phyloP scores from a whole-genome alignment of 2,888 invertebrate species.

The Volucella inanis region DNA sequence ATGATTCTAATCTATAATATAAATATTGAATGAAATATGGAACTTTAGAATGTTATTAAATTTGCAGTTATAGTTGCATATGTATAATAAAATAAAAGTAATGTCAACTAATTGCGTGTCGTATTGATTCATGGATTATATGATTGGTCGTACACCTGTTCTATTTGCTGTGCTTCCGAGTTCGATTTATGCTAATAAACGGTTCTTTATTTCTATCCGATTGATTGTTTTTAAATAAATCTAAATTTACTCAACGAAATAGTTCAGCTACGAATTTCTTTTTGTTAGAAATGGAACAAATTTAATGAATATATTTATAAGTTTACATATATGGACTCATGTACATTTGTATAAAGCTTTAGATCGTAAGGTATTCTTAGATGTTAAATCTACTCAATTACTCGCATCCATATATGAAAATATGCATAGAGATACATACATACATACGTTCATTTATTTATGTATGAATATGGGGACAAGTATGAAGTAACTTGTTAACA shows the following conservation, averaged over 20 bases:
- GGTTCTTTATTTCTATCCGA: background rate
- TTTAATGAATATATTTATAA: no score
- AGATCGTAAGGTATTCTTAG: no score
- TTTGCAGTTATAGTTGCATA: background rate
- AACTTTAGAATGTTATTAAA: background rate
- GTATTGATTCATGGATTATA: slow-evolving; percentile 5
- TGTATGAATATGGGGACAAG: background rate
- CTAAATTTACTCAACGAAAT: background rate
- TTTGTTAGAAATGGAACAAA: background rate
- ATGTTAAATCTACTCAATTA: no score
- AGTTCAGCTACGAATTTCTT: background rate
- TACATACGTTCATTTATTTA: background rate
- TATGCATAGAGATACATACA: background rate
- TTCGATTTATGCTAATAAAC: background rate
- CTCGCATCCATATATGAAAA: no score
- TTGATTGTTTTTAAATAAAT: slow-evolving; percentile 6
- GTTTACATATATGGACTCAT: no score
- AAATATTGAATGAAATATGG: background rate
- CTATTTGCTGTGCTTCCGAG: slow-evolving; percentile 1
- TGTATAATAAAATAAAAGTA: background rate
- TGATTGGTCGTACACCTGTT: slow-evolving; percentile 3
- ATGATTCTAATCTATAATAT: background rate
- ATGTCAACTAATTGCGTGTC: background rate
- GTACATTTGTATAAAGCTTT: no score
- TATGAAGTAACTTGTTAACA: background rate